Conservation (phyloP, 2,888 invertebrate genomes). For the Melieria picta region DNA sequence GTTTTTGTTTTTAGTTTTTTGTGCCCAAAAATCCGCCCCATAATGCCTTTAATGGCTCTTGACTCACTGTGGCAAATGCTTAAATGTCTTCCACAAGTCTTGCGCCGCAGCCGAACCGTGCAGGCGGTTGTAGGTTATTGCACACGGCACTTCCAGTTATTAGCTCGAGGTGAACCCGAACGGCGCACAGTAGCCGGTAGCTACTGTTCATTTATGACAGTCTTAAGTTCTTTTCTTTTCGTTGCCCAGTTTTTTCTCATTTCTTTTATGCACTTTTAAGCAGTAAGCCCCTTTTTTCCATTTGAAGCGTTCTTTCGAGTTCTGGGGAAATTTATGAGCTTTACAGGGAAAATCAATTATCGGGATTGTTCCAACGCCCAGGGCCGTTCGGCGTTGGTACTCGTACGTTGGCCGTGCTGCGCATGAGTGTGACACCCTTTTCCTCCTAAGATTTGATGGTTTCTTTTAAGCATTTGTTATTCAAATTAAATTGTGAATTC, state of each 20-base stretch:
- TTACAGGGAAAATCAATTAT: constrained; percentile 33
- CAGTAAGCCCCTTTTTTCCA: constrained; percentile 13
- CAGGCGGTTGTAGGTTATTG: constrained; percentile 6
- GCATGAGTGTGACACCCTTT: constrained; percentile 13
- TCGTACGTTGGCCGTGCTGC: neutral
- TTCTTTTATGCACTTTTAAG: constrained; percentile 25
- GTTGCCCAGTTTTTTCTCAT: constrained; percentile 7
- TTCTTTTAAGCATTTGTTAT: constrained; percentile 31
- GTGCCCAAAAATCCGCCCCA: too few species aligned
- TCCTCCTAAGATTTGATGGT: constrained; percentile 12
- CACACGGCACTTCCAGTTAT: constrained; percentile 18
- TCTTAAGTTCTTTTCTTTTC: constrained; percentile 2
- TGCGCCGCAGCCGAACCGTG: neutral
- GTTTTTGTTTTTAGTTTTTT: too few species aligned
- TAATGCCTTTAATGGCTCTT: too few species aligned
- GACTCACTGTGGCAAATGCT: too few species aligned
- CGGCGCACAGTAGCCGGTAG: constrained; percentile 25
- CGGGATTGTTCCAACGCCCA: constrained; percentile 16
- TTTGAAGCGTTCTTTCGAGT: constrained; percentile 14
- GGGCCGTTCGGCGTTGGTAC: constrained; percentile 2
- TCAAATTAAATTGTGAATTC: constrained; percentile 34
- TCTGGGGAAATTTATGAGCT: constrained; percentile 31
- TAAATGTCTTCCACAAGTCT: too few species aligned
- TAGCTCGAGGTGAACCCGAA: constrained; percentile 9
- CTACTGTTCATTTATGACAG: constrained; percentile 25